A percentile compares a stretch with the other conserved stretches of the same genome.
phyloP scores from a whole-genome alignment of 2,888 invertebrate genomes.

The Achlya flavicornis region DNA sequence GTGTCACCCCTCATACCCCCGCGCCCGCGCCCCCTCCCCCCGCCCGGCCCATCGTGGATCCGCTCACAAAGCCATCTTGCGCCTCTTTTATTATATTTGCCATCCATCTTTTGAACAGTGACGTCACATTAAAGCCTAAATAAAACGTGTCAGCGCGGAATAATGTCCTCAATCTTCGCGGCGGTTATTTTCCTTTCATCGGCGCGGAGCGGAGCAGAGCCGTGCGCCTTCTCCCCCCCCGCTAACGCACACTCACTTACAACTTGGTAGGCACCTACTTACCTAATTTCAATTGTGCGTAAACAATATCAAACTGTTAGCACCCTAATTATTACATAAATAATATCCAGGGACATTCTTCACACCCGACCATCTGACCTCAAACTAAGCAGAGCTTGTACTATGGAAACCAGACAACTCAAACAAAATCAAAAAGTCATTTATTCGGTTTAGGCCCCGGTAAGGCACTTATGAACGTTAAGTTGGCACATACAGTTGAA shows the following conservation, averaged over 20 bases:
- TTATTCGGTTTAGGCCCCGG: too few species aligned
- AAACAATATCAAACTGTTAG: too few species aligned
- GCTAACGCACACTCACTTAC: not conserved
- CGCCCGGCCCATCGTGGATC: constrained; percentile 9
- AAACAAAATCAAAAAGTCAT: too few species aligned
- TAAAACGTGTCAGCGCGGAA: constrained; percentile 52
- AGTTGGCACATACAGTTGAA: too few species aligned
- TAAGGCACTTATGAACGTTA: too few species aligned
- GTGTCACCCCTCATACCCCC: constrained; percentile 26
- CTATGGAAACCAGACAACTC: too few species aligned
- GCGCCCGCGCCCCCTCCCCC: constrained; percentile 23
- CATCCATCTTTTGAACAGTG: constrained; percentile 58
- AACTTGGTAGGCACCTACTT: too few species aligned
- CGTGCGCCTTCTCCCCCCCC: not conserved
- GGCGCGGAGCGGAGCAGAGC: constrained; percentile 2
- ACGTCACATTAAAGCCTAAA: constrained; percentile 58
- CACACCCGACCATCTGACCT: too few species aligned
- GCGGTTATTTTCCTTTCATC: not conserved
- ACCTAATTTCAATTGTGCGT: too few species aligned
- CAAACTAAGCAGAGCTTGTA: too few species aligned
- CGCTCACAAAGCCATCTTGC: constrained; percentile 49
- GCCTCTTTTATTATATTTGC: constrained; percentile 56
- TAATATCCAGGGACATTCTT: too few species aligned
- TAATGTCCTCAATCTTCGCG: constrained; percentile 43
- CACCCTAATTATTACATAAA: too few species aligned